phyloP scores from a whole-genome alignment of 2,797 vertebrate genomes.

The Centropyge bicolor region DNA sequence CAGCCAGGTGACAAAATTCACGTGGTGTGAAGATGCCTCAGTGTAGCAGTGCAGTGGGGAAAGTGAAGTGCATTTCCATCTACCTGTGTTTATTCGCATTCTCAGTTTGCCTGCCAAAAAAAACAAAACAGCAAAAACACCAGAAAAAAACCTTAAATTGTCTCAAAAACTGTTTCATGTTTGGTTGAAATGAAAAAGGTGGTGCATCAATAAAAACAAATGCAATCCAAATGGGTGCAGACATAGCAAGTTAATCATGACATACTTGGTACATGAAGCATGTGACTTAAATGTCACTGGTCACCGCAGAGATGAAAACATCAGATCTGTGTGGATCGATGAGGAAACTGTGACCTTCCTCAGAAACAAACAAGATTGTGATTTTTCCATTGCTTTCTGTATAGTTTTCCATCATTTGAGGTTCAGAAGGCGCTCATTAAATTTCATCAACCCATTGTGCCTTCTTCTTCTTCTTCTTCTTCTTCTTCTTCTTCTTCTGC shows the following conservation, averaged over 20 bases:
- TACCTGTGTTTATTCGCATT: neutral
- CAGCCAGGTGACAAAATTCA: constrained; percentile 1
- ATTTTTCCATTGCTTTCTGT: neutral
- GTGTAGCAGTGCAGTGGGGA: neutral
- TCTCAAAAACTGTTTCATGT: neutral
- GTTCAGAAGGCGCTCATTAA: neutral
- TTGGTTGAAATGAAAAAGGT: neutral
- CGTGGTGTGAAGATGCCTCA: neutral
- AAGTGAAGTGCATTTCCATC: neutral
- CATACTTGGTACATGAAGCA: neutral
- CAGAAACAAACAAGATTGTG: neutral
- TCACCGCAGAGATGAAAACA: neutral
- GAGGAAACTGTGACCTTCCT: neutral
- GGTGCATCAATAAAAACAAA: neutral
- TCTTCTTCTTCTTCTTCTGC: neutral
- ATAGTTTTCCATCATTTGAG: neutral
- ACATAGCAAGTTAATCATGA: neutral
- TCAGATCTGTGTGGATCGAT: neutral
- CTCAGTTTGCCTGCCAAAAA: neutral
- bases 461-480: neutral
- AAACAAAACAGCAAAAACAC: neutral
- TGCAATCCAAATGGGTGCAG: neutral
- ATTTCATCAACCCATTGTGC: neutral
- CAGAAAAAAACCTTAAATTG: neutral
- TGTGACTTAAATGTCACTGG: neutral